phyloP scores from a whole-genome alignment of 2,888 invertebrate genomes.

The Strigamia maritima region DNA sequence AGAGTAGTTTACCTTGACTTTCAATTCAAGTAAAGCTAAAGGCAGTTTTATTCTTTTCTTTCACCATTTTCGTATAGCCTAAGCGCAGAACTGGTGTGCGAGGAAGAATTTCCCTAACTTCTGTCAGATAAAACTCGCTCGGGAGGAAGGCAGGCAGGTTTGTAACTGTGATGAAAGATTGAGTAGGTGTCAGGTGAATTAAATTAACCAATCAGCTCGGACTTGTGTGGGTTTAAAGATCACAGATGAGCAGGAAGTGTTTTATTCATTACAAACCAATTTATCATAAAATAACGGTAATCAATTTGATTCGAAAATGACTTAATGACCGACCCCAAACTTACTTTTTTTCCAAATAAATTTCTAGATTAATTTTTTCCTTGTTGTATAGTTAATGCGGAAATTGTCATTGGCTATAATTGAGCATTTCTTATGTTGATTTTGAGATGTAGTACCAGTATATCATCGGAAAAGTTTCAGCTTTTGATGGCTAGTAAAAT shows the following conservation, averaged over 20 bases:
- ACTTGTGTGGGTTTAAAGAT: neutral
- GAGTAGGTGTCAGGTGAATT: constrained; percentile 17
- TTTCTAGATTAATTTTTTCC: neutral
- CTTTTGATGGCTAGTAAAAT: neutral
- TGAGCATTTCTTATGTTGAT: neutral
- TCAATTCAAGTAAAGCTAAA: neutral
- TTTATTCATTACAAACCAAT: constrained; percentile 24
- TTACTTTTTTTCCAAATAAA: neutral
- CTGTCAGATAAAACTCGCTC: neutral
- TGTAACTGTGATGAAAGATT: constrained; percentile 7
- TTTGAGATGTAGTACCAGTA: neutral
- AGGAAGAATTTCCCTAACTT: neutral
- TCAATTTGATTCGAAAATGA: constrained; percentile 9
- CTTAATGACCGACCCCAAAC: neutral
- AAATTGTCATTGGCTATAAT: neutral
- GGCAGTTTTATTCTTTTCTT: neutral
- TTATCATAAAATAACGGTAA: neutral
- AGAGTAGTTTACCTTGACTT: constrained; percentile 14
- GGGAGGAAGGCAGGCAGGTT: neutral
- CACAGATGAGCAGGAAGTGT: constrained; percentile 15
- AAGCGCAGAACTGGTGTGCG: neutral
- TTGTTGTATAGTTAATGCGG: neutral
- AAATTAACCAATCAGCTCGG: neutral
- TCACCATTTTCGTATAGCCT: neutral
- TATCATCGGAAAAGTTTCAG: neutral